phyloP scores from a whole-genome alignment of 2,113 vertebrate genomes.

The Rhabdornis inornatus region DNA sequence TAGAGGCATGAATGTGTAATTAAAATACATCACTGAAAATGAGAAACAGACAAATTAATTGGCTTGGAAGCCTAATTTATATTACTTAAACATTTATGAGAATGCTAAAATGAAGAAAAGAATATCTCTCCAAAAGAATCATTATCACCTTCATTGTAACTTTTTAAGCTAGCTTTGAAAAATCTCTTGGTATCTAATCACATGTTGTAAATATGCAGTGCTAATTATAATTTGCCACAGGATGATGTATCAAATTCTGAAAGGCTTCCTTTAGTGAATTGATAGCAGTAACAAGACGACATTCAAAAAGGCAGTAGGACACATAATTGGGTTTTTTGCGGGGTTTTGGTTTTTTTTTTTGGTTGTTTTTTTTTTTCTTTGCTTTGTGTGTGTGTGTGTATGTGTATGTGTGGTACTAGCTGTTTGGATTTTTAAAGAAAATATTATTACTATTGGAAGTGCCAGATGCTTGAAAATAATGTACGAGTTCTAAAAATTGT shows the following conservation, averaged over 20 bases:
- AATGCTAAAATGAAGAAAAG: constrained; percentile 45
- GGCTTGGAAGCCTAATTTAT: constrained; percentile 52
- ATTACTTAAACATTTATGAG: constrained; percentile 66
- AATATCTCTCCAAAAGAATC: constrained; percentile 32
- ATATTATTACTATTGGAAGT: neutral
- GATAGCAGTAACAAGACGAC: neutral
- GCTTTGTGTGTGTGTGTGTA: neutral
- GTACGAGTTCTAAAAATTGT: neutral
- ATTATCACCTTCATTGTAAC: constrained; percentile 44
- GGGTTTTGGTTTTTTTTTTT: neutral
- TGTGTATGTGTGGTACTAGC: too few species aligned
- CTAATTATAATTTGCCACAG: constrained; percentile 42
- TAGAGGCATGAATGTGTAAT: constrained; percentile 24
- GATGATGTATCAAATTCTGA: constrained; percentile 5
- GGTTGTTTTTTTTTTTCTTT: neutral
- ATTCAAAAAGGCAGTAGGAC: neutral
- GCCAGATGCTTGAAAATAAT: neutral
- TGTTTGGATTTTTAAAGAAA: rapidly evolving
- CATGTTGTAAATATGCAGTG: constrained; percentile 49
- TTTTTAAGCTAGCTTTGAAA: constrained; percentile 49
- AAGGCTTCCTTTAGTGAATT: neutral
- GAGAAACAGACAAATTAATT: constrained; percentile 66
- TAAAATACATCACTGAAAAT: constrained; percentile 54
- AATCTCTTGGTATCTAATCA: constrained; percentile 40
- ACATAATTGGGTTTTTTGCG: neutral